These are phyloP conservation scores for Gonatopus flavifemur DNA, from an alignment of 1,140 invertebrate species.

Conservation along the genomic window DNA sequence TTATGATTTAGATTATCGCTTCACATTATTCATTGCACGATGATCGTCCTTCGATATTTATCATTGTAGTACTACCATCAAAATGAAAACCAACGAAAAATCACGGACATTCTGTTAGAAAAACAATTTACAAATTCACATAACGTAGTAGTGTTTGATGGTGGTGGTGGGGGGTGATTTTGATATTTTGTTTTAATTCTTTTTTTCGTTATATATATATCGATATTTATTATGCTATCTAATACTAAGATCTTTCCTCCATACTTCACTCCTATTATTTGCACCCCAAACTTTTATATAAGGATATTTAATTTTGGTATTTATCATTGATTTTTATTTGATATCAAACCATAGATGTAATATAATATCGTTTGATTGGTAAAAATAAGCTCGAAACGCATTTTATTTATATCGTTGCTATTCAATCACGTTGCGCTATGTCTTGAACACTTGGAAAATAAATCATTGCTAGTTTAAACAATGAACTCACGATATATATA, in stretches of 20 bases:
- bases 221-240: slow-evolving; percentile 18
- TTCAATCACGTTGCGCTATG: slow-evolving; percentile 47
- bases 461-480: slow-evolving; percentile 34
- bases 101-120: too few relatives aligned
- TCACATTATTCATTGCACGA: too few relatives aligned
- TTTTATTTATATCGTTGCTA: slow-evolving; percentile 13
- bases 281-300: too few relatives aligned
- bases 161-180: slow-evolving; percentile 39
- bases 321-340: too few relatives aligned
- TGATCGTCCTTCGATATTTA: too few relatives aligned
- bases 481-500: too few relatives aligned
- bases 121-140: slow-evolving; percentile 52
- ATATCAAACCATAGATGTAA: too few relatives aligned
- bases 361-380: too few relatives aligned
- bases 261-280: slow-evolving; percentile 11
- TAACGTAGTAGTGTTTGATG: slow-evolving; percentile 30
- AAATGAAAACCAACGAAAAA: too few relatives aligned
- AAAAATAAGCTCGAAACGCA: slow-evolving; percentile 17
- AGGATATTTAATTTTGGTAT: too few relatives aligned
- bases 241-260: slow-evolving; percentile 13
- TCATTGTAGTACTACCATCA: too few relatives aligned
- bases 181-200: slow-evolving; percentile 7
- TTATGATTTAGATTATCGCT: neutral
- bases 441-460: slow-evolving; percentile 52
- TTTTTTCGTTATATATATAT: too few relatives aligned